phyloP scores from a whole-genome alignment of 1,140 invertebrate species.

The Magallana angulata region DNA sequence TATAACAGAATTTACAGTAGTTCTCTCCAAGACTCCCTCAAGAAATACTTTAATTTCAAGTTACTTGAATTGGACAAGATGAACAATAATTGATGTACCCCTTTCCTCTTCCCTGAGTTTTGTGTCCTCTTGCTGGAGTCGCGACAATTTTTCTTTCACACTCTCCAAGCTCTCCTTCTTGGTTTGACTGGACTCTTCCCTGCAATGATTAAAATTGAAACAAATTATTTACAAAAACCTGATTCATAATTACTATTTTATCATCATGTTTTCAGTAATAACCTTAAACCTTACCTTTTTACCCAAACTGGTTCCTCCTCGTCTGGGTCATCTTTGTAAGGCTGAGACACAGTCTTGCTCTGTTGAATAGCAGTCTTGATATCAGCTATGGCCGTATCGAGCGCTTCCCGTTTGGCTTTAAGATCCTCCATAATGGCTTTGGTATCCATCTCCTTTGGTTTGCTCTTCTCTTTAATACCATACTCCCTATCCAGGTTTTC shows the following conservation, averaged over 20 bases:
- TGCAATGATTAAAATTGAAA: not conserved
- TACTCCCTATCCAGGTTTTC: conserved; percentile 50
- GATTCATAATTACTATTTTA: too few relatives aligned
- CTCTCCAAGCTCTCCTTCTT: conserved; percentile 67
- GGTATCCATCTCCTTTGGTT: conserved; percentile 73
- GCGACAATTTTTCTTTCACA: conserved; percentile 66
- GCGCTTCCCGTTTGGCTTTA: conserved; percentile 77
- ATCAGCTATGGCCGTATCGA: conserved; percentile 90
- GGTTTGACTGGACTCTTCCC: not conserved
- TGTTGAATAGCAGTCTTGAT: conserved; percentile 88
- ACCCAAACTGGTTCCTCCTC: conserved; percentile 79
- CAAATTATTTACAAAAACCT: not conserved
- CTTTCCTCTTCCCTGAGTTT: conserved; percentile 58
- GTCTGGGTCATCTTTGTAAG: conserved; percentile 62
- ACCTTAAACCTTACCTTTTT: conserved; percentile 72
- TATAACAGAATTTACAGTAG: too few relatives aligned
- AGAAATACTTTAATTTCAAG: not conserved
- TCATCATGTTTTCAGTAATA: not conserved
- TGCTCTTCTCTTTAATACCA: conserved; percentile 53
- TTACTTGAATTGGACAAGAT: not conserved
- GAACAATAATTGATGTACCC: conserved; percentile 51
- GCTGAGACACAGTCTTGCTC: conserved; percentile 82
- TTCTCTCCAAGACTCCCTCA: too few relatives aligned
- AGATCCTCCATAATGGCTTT: conserved; percentile 75
- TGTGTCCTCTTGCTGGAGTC: conserved; percentile 65